Evolutionary conservation across 2,113 vertebrate species (phyloP).

Genomic region (Papio anubis): DNA sequence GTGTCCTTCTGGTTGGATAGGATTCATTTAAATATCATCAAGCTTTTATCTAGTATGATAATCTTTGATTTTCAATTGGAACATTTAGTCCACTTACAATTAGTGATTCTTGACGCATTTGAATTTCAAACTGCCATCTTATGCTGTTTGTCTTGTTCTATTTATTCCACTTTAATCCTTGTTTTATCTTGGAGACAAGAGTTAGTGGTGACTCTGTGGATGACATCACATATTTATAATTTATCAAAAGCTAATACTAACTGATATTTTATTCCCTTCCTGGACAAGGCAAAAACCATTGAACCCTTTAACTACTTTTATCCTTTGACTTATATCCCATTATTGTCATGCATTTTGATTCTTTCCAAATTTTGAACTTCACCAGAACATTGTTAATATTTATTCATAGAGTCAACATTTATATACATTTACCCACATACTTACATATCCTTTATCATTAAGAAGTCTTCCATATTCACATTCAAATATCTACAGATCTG

Average conservation of each 20-base stretch:
- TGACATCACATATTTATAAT: background rate
- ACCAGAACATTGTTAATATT: background rate
- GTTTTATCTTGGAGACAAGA: background rate
- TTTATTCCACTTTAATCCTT: background rate
- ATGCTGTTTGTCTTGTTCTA: background rate
- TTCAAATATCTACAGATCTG: background rate
- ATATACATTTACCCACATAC: background rate
- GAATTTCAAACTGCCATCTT: background rate
- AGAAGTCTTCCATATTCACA: background rate
- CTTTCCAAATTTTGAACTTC: constrained; percentile 12
- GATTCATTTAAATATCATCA: background rate
- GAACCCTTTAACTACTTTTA: background rate
- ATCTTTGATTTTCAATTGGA: background rate
- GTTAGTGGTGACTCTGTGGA: background rate
- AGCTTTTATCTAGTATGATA: background rate
- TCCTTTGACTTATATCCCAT: background rate
- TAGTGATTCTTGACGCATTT: background rate
- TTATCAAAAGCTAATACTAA: background rate
- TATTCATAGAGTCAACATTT: background rate
- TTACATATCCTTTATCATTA: background rate
- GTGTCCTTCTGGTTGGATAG: background rate
- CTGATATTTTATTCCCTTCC: background rate
- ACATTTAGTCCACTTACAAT: background rate
- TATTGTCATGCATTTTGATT: background rate
- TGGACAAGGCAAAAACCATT: background rate